These are phyloP conservation scores for Holacanthus passer DNA, from an alignment of 2,113 vertebrate species.

Conservation along the genomic window DNA sequence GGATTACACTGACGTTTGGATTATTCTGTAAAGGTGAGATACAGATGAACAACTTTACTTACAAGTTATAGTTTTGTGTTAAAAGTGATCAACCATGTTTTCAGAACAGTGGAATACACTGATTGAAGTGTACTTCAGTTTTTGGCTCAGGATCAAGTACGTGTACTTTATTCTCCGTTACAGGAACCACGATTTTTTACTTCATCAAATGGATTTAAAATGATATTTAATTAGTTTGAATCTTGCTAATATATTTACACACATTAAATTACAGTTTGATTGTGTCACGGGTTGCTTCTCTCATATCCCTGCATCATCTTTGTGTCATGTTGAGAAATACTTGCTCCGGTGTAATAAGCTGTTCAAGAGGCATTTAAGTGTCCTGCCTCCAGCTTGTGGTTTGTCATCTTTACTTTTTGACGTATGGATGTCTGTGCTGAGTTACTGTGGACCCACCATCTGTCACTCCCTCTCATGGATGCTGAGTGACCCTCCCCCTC, in stretches of 20 bases:
- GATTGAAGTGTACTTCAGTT: neutral
- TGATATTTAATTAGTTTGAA: neutral
- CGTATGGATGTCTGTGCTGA: constrained; percentile 24
- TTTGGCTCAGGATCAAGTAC: neutral
- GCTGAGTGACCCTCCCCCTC: constrained; percentile 67
- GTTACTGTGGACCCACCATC: constrained; percentile 65
- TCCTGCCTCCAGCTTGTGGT: neutral
- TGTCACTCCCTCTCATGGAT: constrained; percentile 67
- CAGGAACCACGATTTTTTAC: neutral
- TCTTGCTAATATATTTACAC: neutral
- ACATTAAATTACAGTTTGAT: neutral
- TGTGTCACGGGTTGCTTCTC: neutral
- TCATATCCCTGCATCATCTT: neutral
- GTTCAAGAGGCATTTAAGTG: neutral
- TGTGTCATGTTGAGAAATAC: neutral
- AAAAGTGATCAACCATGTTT: neutral
- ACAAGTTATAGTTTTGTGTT: neutral
- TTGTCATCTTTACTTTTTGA: constrained; percentile 55
- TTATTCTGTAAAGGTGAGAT: constrained; percentile 72
- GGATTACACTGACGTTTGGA: constrained; percentile 50
- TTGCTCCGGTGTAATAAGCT: neutral
- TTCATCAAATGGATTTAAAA: neutral
- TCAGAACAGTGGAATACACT: neutral
- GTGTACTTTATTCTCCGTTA: neutral
- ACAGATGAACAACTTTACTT: neutral